phyloP scores from a whole-genome alignment of 2,888 invertebrate genomes.

The Drosophila colorata region DNA sequence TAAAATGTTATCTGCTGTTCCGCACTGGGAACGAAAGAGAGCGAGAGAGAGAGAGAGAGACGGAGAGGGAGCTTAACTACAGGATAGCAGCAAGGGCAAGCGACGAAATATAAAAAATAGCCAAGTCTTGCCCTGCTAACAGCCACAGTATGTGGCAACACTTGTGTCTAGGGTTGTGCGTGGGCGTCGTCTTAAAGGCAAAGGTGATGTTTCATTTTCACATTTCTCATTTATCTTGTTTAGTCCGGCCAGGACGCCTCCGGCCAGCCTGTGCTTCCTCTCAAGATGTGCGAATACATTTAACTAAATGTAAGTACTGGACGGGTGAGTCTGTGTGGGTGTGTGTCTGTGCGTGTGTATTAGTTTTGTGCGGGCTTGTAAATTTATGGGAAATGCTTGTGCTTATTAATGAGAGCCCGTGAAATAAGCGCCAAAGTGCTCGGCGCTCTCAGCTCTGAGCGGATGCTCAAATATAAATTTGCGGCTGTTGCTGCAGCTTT shows the following conservation, averaged over 20 bases:
- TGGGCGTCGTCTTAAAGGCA: conserved; percentile 55
- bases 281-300: conserved; percentile 43
- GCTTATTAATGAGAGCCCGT: conserved; percentile 72
- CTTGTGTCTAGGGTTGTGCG: conserved; percentile 33
- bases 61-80: conserved; percentile 21
- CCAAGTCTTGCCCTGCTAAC: conserved; percentile 47
- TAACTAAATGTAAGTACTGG: conserved; percentile 53
- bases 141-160: conserved; percentile 53
- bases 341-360: conserved; percentile 8
- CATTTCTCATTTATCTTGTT: conserved; percentile 84
- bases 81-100: conserved; percentile 6
- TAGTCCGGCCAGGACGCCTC: conserved; percentile 64
- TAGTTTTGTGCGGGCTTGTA: conserved; percentile 12
- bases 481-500: conserved; percentile 35
- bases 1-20: conserved; percentile 79
- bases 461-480: conserved; percentile 48
- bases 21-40: conserved; percentile 17
- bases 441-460: background rate
- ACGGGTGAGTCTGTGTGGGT: conserved; percentile 15
- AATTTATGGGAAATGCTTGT: conserved; percentile 69
- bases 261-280: conserved; percentile 17
- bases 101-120: conserved; percentile 54
- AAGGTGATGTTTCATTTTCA: conserved; percentile 84
- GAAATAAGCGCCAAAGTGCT: conserved; percentile 40
- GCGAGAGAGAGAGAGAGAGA: background rate